A percentile compares a stretch with the other conserved stretches of the same genome.
These are phyloP conservation scores for Pterois miles DNA, from an alignment of 2,797 vertebrate genomes.

Conservation along the genomic window DNA sequence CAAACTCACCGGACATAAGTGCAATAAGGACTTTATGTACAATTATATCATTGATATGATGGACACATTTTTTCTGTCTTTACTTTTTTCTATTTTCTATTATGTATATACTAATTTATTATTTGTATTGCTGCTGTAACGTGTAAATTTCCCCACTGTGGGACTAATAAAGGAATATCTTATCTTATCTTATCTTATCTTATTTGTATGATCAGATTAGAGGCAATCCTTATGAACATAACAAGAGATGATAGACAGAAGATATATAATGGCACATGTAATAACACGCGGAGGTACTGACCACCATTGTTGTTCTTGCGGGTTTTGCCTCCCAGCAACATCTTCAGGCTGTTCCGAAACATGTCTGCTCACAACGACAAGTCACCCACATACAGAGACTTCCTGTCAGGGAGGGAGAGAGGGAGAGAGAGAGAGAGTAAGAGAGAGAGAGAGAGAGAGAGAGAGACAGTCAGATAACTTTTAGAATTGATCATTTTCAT, in stretches of 20 bases:
- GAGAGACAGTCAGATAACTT: not conserved
- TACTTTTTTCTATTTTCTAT: too few species aligned
- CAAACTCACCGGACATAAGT: too few species aligned
- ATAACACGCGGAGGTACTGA: constrained; percentile 53
- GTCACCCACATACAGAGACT: constrained; percentile 2
- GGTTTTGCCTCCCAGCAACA: constrained; percentile 94
- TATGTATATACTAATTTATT: too few species aligned
- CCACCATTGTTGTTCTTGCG: constrained; percentile 93
- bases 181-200: too few species aligned
- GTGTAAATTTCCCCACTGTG: too few species aligned
- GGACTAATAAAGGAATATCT: too few species aligned
- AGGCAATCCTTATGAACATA: not conserved
- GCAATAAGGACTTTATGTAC: too few species aligned
- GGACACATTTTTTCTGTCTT: too few species aligned
- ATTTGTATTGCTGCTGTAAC: too few species aligned
- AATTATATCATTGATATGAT: too few species aligned
- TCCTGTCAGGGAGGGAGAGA: constrained; percentile 3
- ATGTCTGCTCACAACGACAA: constrained; percentile 79
- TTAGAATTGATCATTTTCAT: not conserved
- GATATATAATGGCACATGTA: not conserved
- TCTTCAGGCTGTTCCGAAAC: constrained; percentile 98
- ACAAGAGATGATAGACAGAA: not conserved
- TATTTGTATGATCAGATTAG: not conserved
- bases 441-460: not conserved
- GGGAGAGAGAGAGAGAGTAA: not conserved